phyloP scores from a whole-genome alignment of 2,797 vertebrate genomes.

The Buceros bicornis region DNA sequence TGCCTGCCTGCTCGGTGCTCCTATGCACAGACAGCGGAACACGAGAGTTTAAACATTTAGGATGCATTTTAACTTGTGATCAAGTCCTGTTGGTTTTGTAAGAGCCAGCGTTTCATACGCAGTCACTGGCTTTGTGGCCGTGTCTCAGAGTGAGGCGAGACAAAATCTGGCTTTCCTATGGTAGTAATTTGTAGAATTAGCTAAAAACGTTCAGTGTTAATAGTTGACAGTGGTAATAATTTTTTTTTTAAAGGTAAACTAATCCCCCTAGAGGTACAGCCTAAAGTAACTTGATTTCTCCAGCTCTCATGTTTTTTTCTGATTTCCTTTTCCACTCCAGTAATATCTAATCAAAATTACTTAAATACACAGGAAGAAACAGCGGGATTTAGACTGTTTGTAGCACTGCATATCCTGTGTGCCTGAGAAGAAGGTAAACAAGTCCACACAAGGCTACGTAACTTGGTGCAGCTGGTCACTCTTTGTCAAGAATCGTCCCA shows the following conservation, averaged over 20 bases:
- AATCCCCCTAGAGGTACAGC: not conserved
- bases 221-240: not conserved
- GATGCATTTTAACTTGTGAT: not conserved
- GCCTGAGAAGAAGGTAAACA: not conserved
- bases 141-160: not conserved
- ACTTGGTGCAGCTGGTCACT: not conserved
- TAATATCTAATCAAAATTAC: not conserved
- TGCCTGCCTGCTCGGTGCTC: not conserved
- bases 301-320: not conserved
- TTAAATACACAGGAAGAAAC: not conserved
- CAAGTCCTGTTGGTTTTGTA: not conserved
- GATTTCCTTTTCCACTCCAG: not conserved
- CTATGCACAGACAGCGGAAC: not conserved
- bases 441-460: not conserved
- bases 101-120: not conserved
- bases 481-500: not conserved
- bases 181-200: constrained; percentile 7
- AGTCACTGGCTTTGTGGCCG: not conserved
- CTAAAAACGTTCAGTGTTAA: not conserved
- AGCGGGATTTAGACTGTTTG: not conserved
- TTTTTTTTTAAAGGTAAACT: not conserved
- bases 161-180: not conserved
- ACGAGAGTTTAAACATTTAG: not conserved
- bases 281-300: not conserved
- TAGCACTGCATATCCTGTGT: not conserved